Base-by-base conservation (phyloP, 2,113 vertebrate species). In the Gymnocephalus cernua region DNA sequence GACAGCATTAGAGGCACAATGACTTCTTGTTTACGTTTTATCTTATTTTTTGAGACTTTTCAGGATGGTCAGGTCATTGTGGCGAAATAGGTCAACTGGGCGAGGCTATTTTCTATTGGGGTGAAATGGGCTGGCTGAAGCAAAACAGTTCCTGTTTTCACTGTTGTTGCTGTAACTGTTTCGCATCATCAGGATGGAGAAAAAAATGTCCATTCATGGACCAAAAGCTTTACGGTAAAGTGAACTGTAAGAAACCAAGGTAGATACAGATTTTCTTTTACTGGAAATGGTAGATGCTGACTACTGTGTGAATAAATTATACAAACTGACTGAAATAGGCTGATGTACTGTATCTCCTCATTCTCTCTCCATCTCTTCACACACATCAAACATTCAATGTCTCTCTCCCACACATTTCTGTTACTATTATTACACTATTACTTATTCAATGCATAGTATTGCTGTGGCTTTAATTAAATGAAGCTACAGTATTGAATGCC, bases 351-450 rank as follows among this genome's bases (percentile, higher is more conserved):
- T 6, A 12, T 57, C 57, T 61, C 38, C 25, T 77, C 50, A 59
- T 77, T 75, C n/a, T 64, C 70, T 23, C 54, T 56, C 21, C 15
- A 9, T 64, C 63, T 70, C 82, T 48, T 75, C 35, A n/a, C 44
- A 72, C 64, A 58, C 48, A 63, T 61, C 51, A 58, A 41, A 74
- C 38, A 65, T 1, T 27, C 21, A 25, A 35, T 2, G 21, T 38
- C 56, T 56, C 53, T 38, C n/a, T 25, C 50, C n/a, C 73, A 48
- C 73, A 63, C 13, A 25, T 32, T 38, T 13, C 68, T 75, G 62
- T 62, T 72, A 21, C 27, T 87, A 61, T 88, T 81, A 74, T 85
- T 85, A 78, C 66, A 29, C 65, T 74, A 79, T 88, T 53, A 62
- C 14, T 61, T 72, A 89, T 91, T 86, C 63, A 84, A 56, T 75